phyloP scores from a whole-genome alignment of 2,113 vertebrate genomes.

The Todiramphus chloris region DNA sequence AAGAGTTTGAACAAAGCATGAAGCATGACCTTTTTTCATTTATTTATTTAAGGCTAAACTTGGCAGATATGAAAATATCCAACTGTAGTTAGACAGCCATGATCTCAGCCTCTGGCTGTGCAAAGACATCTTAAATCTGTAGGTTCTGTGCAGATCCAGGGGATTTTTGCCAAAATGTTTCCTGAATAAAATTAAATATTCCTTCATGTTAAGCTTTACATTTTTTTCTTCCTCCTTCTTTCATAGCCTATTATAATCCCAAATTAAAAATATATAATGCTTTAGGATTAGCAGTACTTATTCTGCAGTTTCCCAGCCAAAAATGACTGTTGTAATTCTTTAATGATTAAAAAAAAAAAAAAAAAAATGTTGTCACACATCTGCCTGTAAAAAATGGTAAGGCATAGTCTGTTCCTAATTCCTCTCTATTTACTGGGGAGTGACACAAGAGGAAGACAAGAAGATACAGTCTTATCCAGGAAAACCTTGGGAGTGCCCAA shows the following conservation, averaged over 20 bases:
- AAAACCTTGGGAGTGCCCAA: neutral
- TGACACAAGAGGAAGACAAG: neutral
- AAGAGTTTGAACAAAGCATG: slow-evolving; percentile 41
- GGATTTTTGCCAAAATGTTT: slow-evolving; percentile 57
- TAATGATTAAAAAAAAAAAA: neutral
- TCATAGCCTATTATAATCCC: neutral
- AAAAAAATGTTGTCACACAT: neutral
- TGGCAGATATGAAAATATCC: slow-evolving; percentile 60
- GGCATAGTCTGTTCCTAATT: neutral
- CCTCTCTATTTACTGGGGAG: neutral
- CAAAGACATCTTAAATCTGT: slow-evolving; percentile 63
- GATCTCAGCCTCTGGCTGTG: slow-evolving; percentile 65
- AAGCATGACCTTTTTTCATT: slow-evolving; percentile 36
- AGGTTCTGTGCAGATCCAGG: slow-evolving; percentile 50
- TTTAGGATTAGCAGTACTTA: neutral
- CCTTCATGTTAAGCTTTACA: neutral
- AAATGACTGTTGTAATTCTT: neutral
- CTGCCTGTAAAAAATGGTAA: neutral
- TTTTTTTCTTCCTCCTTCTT: neutral
- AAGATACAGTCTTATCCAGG: neutral
- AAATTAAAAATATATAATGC: neutral
- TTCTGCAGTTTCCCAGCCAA: neutral
- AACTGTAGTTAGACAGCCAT: slow-evolving; percentile 58
- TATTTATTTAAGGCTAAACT: slow-evolving; percentile 68
- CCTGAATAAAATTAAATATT: slow-evolving; percentile 50